Conservation (phyloP, 2,888 invertebrate species). For the Sarcophaga variegata region DNA sequence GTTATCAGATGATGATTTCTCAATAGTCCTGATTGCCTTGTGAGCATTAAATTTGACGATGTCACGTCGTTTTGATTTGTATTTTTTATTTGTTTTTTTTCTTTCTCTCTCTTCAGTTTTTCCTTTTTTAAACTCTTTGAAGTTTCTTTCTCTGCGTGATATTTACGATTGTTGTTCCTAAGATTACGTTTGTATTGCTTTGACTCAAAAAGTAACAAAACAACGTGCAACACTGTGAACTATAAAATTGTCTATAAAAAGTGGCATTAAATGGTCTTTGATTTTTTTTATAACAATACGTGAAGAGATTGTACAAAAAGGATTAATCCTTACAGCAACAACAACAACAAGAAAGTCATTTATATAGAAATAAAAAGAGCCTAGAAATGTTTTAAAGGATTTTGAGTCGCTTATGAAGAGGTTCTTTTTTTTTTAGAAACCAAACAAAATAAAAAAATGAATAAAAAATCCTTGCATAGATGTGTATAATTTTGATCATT, state of each 20-base stretch:
- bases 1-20: slow-evolving; percentile 58
- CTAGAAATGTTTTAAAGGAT: slow-evolving; percentile 3
- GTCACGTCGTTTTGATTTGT: slow-evolving; percentile 56
- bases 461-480: too few species aligned
- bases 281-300: slow-evolving; percentile 50
- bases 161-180: slow-evolving; percentile 39
- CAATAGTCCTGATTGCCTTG: slow-evolving; percentile 57
- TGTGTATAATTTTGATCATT: too few species aligned
- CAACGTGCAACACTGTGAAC: not conserved
- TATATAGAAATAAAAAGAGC: not conserved
- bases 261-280: slow-evolving; percentile 51
- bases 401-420: not conserved
- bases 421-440: not conserved
- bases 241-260: slow-evolving; percentile 28
- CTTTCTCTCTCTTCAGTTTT: not conserved
- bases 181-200: slow-evolving; percentile 18
- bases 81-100: not conserved
- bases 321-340: slow-evolving; percentile 23
- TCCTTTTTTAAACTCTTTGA: not conserved
- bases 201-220: not conserved
- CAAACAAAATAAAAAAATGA: too few species aligned
- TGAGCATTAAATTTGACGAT: slow-evolving; percentile 50
- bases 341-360: not conserved
- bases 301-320: slow-evolving; percentile 50
- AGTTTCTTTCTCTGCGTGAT: slow-evolving; percentile 35